Percentiles rank a stretch among this genome's conserved stretches.
These are phyloP conservation scores for Drosophila prostipennis DNA, from an alignment of 2,888 invertebrate species.

Conservation along the genomic window DNA sequence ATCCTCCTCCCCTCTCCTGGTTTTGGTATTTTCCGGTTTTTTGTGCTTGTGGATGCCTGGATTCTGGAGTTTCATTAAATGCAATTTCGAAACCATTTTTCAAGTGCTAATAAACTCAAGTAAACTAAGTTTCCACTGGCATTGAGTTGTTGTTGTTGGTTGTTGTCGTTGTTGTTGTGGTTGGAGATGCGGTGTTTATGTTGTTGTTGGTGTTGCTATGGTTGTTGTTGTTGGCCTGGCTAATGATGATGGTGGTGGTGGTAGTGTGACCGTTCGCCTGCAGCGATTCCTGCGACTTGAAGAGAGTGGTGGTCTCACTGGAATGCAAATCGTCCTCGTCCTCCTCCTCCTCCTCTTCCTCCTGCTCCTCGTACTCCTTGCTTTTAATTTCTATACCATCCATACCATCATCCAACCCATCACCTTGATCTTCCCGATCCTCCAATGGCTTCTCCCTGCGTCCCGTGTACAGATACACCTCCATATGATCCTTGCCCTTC, in stretches of 20 bases:
- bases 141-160: constrained; percentile 6
- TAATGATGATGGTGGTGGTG: not conserved
- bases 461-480: constrained; percentile 89
- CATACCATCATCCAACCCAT: not conserved
- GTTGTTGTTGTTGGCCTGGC: constrained; percentile 4
- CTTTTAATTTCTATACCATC: too few species aligned
- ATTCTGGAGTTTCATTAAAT: constrained; percentile 47
- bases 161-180: not conserved
- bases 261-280: constrained; percentile 44
- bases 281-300: constrained; percentile 62
- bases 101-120: constrained; percentile 23
- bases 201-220: constrained; percentile 2
- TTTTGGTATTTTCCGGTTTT: not conserved
- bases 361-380: not conserved
- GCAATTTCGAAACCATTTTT: constrained; percentile 70
- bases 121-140: constrained; percentile 22
- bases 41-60: not conserved
- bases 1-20: not conserved
- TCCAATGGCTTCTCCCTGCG: constrained; percentile 41
- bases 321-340: constrained; percentile 64
- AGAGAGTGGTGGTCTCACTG: constrained; percentile 68
- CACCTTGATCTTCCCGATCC: not conserved
- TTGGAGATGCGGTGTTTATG: not conserved
- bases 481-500: constrained; percentile 98
- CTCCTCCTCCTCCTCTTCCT: constrained; percentile 26